A percentile compares a stretch with the other conserved stretches of the same genome.
These are phyloP conservation scores for Odontothrips loti DNA, from an alignment of 2,888 invertebrate genomes.

Conservation along the genomic window DNA sequence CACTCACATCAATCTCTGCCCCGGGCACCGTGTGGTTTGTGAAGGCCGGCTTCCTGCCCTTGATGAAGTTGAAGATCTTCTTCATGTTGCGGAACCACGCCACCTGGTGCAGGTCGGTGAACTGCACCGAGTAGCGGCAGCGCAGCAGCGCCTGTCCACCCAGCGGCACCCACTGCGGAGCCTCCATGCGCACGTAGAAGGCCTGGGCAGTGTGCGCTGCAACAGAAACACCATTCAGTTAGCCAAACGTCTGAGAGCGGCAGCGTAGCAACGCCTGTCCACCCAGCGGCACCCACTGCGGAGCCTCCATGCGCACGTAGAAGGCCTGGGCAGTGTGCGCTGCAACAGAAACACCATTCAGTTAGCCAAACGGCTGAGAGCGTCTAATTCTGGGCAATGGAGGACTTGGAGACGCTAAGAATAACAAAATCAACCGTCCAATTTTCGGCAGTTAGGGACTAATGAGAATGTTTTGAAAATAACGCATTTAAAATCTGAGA, in stretches of 20 bases:
- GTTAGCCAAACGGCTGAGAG: not conserved
- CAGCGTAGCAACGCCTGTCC: slow-evolving; percentile 10
- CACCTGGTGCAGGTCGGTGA: slow-evolving; percentile 21
- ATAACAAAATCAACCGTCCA: too few relatives aligned
- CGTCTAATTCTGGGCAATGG: too few relatives aligned
- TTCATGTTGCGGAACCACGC: slow-evolving; percentile 8
- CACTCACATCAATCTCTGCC: not conserved
- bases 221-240: not conserved
- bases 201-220: not conserved
- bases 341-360: not conserved
- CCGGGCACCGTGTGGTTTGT: slow-evolving; percentile 13
- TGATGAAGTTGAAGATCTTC: slow-evolving; percentile 25
- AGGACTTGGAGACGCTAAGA: too few relatives aligned
- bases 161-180: slow-evolving; percentile 15
- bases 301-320: not conserved
- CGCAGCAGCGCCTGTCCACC: slow-evolving; percentile 19
- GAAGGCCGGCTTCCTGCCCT: slow-evolving; percentile 11
- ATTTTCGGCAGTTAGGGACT: too few relatives aligned
- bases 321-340: not conserved
- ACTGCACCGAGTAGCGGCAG: slow-evolving; percentile 17
- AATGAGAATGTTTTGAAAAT: too few relatives aligned
- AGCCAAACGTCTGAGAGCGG: not conserved
- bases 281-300: slow-evolving; percentile 18
- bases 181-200: not conserved
- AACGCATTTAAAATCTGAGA: too few relatives aligned